Evolutionary conservation across 30 jellyfish, hydroid and myxozoan species (phyloP), one percentile per base, ranked within the genome.

Genomic region (Turritopsis dohrnii): DNA sequence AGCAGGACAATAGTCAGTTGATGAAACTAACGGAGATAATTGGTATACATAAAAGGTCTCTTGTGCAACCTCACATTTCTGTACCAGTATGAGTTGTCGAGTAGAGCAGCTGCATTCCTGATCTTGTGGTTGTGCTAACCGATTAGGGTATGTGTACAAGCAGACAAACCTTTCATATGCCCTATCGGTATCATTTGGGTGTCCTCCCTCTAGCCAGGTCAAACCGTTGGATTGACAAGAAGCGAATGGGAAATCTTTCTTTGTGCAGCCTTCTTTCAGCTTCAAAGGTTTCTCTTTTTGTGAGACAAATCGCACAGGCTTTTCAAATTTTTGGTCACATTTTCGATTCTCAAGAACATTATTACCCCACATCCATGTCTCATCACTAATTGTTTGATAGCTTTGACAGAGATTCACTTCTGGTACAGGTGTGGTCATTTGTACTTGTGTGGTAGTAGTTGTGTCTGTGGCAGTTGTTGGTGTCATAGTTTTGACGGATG

Each of bases 201-300:
- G 77, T 8, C 30, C 77, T 19, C 77, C 77, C 9, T n/a, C 31
- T 69, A 69, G 19, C 77, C 77, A 69, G 30, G 77, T 69, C 9
- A 69, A 27, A n/a, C 77, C 77, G 19, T 23, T 69, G 77, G 77
- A 69, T 69, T 27, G 31, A 69, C 77, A 69, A 19, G 28, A n/a
- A 0, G 30, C 28, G 30, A 8, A 23, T n/a, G 77, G 30, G 28
- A 23, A 0, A 69, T 69, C 22, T 9, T 69, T 21, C 19, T 23
- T 69, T 8, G 0, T 69, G 19, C 77, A 69, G 0, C 8, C 30
- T 69, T 69, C 77, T 19, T 69, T 69, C 16, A 69, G 28, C 30
- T 69, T 69, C 19, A 69, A 69, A 16, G 28, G 28, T 69, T 69
- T 23, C 28, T 1, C 7, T 8, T 69, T 19, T 69, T 7, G 9